Evolutionary conservation across 2,888 invertebrate species (phyloP), one percentile per base, ranked within the genome.

Genomic region (Drosophila mimica): DNA sequence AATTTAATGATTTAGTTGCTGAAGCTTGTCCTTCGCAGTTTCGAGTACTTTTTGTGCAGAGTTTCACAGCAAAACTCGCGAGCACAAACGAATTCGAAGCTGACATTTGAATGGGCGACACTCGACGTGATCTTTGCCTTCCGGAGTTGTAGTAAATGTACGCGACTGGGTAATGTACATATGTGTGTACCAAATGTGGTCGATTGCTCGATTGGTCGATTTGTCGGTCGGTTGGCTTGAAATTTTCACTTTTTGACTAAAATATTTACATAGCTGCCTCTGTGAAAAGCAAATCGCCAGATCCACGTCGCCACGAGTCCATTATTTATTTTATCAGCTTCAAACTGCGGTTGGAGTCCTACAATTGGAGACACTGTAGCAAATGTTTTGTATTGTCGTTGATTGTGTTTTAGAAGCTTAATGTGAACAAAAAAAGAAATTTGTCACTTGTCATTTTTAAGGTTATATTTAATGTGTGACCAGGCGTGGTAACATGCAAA

Each of bases 361-460:
- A 49, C 30, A 36, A 46, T 36, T 17, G 30, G 34, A 59, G 52
- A 33, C 40, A 58, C 69, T 76, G 58, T 64, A 31, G 59, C 57
- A 73, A 84, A 61, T 66, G 38, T 57, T 66, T 64, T 70, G 66
- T 70, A 66, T 70, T 76, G 58, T 66, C 63, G 65, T 76, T 61
- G 70, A 65, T 72, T 71, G 56, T 51, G 57, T 78, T 66, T 78
- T 77, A 67, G 69, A 64, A 69, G 74, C 85, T 81, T 74, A 74
- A 83, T 73, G 71, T 88, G 71, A 87, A 83, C 70, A 84, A 87
- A 81, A 79, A 89, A 83, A 83, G 82, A 89, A 90, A 86, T 83
- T 87, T 90, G 84, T 84, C 90, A 89, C 89, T 89, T 91, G 91
- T 86, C 90, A 90, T 79, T 81, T 91, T 89, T 90, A 87, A 85